Evolutionary conservation across 2,113 vertebrate species (phyloP), one percentile per base, ranked within the genome.

Genomic region (Pluvianellus socialis): DNA sequence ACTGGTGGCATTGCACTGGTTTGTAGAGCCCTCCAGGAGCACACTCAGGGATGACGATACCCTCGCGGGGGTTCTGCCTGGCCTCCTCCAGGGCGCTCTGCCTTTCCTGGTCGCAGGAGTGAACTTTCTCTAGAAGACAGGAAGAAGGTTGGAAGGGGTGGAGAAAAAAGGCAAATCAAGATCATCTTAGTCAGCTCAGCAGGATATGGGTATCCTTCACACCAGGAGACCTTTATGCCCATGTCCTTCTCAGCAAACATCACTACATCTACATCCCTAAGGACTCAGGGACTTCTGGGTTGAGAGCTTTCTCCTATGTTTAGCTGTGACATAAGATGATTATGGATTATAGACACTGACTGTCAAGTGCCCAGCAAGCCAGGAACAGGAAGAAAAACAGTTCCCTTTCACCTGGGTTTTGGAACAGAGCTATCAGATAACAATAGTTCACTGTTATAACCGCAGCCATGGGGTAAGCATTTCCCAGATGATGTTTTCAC

Each of bases 91-190:
- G 97, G 38, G 99, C 99, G 0, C 97, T 99, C 97, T 99, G 99
- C 89, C 99, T 98, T 97, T 99, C 99, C 97, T 99, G 99, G 98
- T 99, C 99, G 90, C 99, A 99, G 44, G 99, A 99, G 61, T 99
- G 98, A 96, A 99, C 98, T 98, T 99, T 99, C 97, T 99, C 99
- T 99, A 98, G 83, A 99, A 99, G 88, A 95, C 0, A 9, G 33
- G 35, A 95, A n/a, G 33, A 56, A 79, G 9, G n/a, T 65, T 94
- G 55, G 28, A 70, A 6, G 3, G 26, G 58, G 10, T 38, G 14
- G 55, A 65, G 42, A 30, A 72, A 52, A 73, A 18, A 38, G 24
- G 6, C 19, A 94, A 65, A 89, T 87, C 21, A 67, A 55, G 19
- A 85, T 76, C 44, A 73, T 8, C 32, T 72, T 86, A 22, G 66